phyloP scores from a whole-genome alignment of 2,113 vertebrate genomes.

The Bambusicola thoracicus region DNA sequence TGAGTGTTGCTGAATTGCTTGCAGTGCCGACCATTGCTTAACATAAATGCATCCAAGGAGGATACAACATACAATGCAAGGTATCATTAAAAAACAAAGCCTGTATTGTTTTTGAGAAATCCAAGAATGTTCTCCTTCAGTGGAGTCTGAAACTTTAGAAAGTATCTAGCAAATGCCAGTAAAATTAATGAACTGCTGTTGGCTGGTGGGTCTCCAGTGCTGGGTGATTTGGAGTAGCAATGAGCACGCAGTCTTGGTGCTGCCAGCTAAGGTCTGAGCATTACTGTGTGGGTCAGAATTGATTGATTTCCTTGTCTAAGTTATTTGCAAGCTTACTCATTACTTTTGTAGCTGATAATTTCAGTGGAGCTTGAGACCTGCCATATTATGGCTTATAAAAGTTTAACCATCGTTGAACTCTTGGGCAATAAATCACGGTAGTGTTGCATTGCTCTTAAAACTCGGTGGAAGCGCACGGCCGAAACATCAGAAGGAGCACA shows the following conservation, averaged over 20 bases:
- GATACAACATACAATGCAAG: rapidly evolving
- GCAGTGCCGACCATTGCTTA: too few relatives aligned
- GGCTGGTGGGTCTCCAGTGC: neutral
- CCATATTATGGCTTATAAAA: neutral
- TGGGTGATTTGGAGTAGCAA: neutral
- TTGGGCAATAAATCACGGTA: neutral
- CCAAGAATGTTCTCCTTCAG: rapidly evolving
- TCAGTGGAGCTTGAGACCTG: neutral
- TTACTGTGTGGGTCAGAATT: neutral
- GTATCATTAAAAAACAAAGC: neutral
- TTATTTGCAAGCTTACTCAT: conserved; percentile 21
- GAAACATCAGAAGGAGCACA: neutral
- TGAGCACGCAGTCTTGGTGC: neutral
- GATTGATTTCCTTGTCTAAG: conserved; percentile 19
- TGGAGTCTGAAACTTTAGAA: rapidly evolving
- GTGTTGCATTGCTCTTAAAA: neutral
- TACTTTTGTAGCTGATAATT: conserved; percentile 1
- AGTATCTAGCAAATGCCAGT: neutral
- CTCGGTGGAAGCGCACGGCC: neutral
- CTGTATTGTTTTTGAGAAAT: neutral
- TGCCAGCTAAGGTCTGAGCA: neutral
- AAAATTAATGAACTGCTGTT: neutral
- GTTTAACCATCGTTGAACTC: neutral
- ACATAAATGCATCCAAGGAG: neutral
- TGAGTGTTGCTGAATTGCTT: neutral